These are phyloP conservation scores for Vesta saturnalis DNA, from an alignment of 2,888 invertebrate genomes.

Conservation along the genomic window DNA sequence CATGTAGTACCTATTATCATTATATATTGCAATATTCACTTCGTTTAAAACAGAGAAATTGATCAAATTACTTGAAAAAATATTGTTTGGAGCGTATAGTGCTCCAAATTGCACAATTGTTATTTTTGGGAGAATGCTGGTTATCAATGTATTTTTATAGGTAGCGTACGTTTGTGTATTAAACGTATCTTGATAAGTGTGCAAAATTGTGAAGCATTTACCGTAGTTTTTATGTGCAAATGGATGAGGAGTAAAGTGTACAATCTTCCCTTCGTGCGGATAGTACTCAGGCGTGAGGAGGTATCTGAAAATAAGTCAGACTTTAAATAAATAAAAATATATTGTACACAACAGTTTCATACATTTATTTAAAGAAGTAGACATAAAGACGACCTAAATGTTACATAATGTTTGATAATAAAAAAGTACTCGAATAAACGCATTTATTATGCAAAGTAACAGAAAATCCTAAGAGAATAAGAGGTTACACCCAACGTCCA, in stretches of 20 bases:
- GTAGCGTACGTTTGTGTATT: background rate
- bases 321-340: no score
- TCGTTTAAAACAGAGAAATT: background rate
- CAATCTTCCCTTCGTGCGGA: background rate
- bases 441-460: no score
- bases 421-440: no score
- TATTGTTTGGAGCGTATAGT: background rate
- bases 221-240: constrained; percentile 7
- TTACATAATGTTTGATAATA: no score
- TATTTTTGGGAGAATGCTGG: background rate
- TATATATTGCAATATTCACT: background rate
- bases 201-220: background rate
- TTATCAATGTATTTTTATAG: background rate
- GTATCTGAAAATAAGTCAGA: constrained; percentile 11
- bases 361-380: no score
- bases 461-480: no score
- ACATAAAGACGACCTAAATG: no score
- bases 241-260: constrained; percentile 17
- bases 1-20: background rate
- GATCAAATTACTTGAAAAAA: background rate
- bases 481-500: no score
- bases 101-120: background rate
- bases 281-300: constrained; percentile 11
- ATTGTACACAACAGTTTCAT: no score
- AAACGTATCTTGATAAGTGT: background rate